Conservation (phyloP, 2,888 invertebrate species). For the Syritta pipiens region DNA sequence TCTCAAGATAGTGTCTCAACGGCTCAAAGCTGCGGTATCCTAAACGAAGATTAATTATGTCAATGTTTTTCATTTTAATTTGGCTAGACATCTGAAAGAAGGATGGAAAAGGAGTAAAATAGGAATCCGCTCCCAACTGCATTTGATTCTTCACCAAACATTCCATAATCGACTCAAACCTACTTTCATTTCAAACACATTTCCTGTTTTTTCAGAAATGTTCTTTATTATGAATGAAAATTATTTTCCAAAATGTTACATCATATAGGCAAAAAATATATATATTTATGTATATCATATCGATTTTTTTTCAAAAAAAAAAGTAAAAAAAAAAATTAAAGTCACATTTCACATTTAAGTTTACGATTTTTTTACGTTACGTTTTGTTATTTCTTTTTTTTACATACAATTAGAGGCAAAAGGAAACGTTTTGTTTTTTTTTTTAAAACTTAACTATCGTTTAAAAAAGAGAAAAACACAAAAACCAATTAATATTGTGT, state of each 20-base stretch:
- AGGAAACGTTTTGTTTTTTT: slow-evolving; percentile 10
- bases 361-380: slow-evolving; percentile 7
- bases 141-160: too few relatives aligned
- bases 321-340: slow-evolving; percentile 27
- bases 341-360: slow-evolving; percentile 28
- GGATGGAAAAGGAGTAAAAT: too few relatives aligned
- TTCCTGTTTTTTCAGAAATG: background rate
- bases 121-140: too few relatives aligned
- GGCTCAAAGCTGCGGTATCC: too few relatives aligned
- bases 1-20: too few relatives aligned
- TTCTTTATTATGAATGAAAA: slow-evolving; percentile 63
- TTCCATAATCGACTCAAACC: too few relatives aligned
- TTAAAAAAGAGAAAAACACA: slow-evolving; percentile 1
- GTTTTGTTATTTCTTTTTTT: slow-evolving; percentile 8
- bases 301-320: slow-evolving; percentile 17
- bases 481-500: slow-evolving; percentile 21
- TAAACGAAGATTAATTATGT: too few relatives aligned
- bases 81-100: too few relatives aligned
- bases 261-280: slow-evolving; percentile 58
- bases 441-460: slow-evolving; percentile 36
- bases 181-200: background rate
- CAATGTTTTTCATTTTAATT: too few relatives aligned
- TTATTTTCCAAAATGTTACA: slow-evolving; percentile 57
- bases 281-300: slow-evolving; percentile 26
- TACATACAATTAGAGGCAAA: slow-evolving; percentile 57